Percentiles rank a stretch among this genome's conserved stretches.
phyloP scores from a whole-genome alignment of 2,888 invertebrate species.

The Phyllotreta cruciferae region DNA sequence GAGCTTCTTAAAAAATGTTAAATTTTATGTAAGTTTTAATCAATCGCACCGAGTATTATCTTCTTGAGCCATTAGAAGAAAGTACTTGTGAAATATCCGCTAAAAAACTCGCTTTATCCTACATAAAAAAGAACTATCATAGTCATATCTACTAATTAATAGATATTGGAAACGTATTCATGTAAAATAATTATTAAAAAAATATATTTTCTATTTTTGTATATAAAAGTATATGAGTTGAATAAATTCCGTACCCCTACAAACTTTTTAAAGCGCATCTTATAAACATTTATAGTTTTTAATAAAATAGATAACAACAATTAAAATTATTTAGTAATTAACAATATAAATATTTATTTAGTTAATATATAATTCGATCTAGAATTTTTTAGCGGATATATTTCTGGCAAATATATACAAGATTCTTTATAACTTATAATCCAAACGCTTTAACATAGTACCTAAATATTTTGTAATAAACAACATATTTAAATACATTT shows the following conservation, averaged over 20 bases:
- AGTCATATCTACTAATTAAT: conserved; percentile 5
- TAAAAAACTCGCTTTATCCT: conserved; percentile 15
- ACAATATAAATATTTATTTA: conserved; percentile 3
- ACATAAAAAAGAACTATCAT: conserved; percentile 9
- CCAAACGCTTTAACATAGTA: not conserved
- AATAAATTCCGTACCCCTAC: not conserved
- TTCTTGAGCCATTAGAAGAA: conserved; percentile 39
- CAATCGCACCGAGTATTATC: conserved; percentile 48
- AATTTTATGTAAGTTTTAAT: conserved; percentile 29
- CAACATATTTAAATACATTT: conserved; percentile 45
- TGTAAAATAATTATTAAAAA: not conserved
- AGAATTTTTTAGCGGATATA: conserved; percentile 16
- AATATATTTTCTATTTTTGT: conserved; percentile 6
- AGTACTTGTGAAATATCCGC: conserved; percentile 26
- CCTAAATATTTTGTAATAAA: conserved; percentile 12
- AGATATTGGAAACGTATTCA: not conserved
- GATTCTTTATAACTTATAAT: conserved; percentile 9
- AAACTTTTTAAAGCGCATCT: not conserved
- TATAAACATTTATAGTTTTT: not conserved
- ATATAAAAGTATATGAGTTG: not conserved
- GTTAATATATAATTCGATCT: too few relatives aligned
- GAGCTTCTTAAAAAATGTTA: conserved; percentile 12
- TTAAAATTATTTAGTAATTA: not conserved
- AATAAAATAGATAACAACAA: not conserved
- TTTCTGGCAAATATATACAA: conserved; percentile 14